A percentile compares a stretch with the other conserved stretches of the same genome.
Conservation (phyloP, 1,140 invertebrate genomes). For the Bombus balteatus region DNA sequence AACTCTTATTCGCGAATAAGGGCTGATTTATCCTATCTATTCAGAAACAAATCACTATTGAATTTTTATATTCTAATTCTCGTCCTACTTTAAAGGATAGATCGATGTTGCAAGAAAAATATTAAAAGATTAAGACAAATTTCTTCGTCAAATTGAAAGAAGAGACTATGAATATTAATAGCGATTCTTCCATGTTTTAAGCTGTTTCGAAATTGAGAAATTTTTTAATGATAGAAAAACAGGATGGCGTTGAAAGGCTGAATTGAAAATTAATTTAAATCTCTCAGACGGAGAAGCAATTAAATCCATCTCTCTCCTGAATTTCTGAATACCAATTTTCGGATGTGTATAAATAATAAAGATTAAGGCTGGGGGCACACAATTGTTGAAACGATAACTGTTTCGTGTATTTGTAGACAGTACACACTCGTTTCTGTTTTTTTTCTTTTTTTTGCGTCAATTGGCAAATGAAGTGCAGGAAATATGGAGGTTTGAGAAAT, state of each 20-base stretch:
- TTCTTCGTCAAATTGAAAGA: not conserved
- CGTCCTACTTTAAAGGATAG: rapidly evolving
- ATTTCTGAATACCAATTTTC: no score
- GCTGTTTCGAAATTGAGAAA: not conserved
- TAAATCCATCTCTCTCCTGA: not conserved
- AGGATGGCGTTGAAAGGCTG: not conserved
- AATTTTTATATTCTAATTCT: not conserved
- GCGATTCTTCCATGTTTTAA: not conserved
- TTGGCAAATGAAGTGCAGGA: no score
- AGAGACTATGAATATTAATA: not conserved
- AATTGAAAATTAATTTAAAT: not conserved
- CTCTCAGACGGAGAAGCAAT: not conserved
- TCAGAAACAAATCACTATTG: not conserved
- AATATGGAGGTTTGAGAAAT: no score
- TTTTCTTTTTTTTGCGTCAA: no score
- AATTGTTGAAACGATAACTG: no score
- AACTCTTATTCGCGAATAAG: not conserved
- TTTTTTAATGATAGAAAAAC: not conserved
- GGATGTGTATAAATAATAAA: no score
- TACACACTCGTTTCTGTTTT: no score
- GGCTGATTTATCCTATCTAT: not conserved
- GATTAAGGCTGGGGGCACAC: no score
- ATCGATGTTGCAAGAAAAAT: not conserved
- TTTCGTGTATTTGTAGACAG: no score
- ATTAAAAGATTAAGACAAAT: not conserved